Evolutionary conservation across 1,140 invertebrate species (phyloP).

Genomic region (Drosophila nebulosa): DNA sequence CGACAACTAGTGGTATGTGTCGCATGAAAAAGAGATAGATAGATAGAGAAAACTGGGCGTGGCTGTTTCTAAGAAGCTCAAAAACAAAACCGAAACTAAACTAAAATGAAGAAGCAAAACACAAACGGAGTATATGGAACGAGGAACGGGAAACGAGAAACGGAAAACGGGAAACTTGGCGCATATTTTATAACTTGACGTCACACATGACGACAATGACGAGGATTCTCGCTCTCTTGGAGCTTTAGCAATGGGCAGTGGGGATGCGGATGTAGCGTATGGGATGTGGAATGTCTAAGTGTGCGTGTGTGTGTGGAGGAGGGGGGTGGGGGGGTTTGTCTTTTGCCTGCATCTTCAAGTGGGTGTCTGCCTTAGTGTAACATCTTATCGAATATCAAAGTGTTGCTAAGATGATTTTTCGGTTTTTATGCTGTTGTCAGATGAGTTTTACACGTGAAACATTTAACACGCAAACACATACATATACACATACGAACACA

Average conservation of each 20-base stretch:
- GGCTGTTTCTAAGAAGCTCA: slow-evolving; percentile 5
- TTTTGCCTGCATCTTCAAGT: not conserved
- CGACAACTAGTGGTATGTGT: not conserved
- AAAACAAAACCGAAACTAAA: slow-evolving; percentile 33
- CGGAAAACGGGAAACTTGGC: slow-evolving; percentile 41
- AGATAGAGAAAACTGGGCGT: slow-evolving; percentile 43
- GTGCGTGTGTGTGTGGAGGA: not conserved
- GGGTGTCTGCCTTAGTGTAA: slow-evolving; percentile 7
- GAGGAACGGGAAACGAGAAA: slow-evolving; percentile 4
- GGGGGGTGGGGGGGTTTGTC: not conserved
- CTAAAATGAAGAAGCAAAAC: slow-evolving; percentile 11
- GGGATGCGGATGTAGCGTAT: not conserved
- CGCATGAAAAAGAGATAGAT: not conserved
- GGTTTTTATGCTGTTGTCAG: slow-evolving; percentile 34
- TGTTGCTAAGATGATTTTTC: slow-evolving; percentile 68
- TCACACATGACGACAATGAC: slow-evolving; percentile 54
- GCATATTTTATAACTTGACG: slow-evolving; percentile 75
- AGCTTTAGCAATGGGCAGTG: not conserved
- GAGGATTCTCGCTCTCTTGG: not conserved
- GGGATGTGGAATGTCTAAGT: too few relatives aligned
- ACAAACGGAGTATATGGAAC: not conserved
- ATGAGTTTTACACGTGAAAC: slow-evolving; percentile 55
- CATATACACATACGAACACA: not conserved
- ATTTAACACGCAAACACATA: slow-evolving; percentile 19
- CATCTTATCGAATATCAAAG: slow-evolving; percentile 74